These are phyloP conservation scores for Schizotus pectinicornis DNA, from an alignment of 2,888 invertebrate species.

Conservation along the genomic window DNA sequence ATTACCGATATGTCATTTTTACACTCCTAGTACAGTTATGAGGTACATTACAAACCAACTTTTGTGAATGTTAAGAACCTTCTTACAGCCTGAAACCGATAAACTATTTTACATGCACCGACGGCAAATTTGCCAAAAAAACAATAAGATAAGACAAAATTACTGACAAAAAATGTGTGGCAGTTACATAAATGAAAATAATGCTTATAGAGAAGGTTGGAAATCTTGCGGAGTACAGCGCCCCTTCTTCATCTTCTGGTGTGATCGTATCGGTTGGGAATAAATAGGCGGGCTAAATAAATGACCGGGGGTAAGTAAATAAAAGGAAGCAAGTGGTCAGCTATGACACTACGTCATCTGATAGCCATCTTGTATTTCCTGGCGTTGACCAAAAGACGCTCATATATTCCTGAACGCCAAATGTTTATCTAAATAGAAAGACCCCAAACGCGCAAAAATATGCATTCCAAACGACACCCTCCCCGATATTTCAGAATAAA, in stretches of 20 bases:
- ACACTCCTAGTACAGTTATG: too few species aligned
- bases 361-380: slow-evolving; percentile 59
- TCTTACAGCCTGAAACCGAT: too few species aligned
- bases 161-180: too few species aligned
- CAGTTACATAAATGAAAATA: neutral
- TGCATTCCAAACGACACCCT: slow-evolving; percentile 48
- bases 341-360: slow-evolving; percentile 53
- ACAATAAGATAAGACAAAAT: too few species aligned
- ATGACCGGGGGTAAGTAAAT: slow-evolving; percentile 48
- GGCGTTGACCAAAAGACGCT: slow-evolving; percentile 55
- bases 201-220: neutral
- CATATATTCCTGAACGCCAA: slow-evolving; percentile 52
- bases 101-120: too few species aligned
- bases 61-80: too few species aligned
- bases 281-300: slow-evolving; percentile 35
- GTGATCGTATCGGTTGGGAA: slow-evolving; percentile 1
- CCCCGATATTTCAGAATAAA: slow-evolving; percentile 39
- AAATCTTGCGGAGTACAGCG: neutral
- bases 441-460: slow-evolving; percentile 44
- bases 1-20: too few species aligned
- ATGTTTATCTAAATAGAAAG: slow-evolving; percentile 52
- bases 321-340: slow-evolving; percentile 52
- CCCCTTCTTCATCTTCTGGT: neutral
- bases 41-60: too few species aligned
- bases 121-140: too few species aligned